A percentile compares a stretch with the other conserved stretches of the same genome.
phyloP scores from a whole-genome alignment of 2,113 vertebrate species.

The Plecturocebus donacophilus region DNA sequence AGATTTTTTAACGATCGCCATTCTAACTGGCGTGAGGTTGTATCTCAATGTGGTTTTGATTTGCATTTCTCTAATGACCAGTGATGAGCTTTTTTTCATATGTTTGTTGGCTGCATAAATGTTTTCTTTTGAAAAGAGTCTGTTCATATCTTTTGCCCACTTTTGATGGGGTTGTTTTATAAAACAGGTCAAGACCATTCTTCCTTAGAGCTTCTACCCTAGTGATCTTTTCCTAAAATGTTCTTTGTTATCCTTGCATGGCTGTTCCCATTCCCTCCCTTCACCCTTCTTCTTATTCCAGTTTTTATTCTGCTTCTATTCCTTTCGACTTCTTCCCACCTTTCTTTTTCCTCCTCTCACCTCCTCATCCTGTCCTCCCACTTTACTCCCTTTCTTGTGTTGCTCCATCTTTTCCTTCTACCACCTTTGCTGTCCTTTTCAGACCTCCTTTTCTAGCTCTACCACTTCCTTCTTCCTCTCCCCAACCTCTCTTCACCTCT shows the following conservation, averaged over 20 bases:
- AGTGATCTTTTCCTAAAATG: neutral
- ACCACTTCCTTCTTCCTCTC: neutral
- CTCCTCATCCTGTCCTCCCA: fast-evolving
- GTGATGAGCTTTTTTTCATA: no score
- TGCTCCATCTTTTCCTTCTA: neutral
- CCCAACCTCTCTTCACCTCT: neutral
- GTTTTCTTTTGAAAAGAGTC: no score
- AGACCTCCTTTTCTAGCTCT: neutral
- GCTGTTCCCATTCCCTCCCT: neutral
- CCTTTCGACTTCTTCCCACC: neutral
- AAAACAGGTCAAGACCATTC: neutral
- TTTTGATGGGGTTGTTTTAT: neutral
- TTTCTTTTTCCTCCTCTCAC: neutral
- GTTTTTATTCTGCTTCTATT: fast-evolving
- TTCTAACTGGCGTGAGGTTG: no score
- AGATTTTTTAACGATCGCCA: no score
- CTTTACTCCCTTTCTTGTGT: fast-evolving
- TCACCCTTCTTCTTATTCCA: neutral
- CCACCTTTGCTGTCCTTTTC: neutral
- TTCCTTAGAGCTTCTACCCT: neutral
- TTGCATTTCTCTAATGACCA: no score
- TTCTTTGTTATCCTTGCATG: neutral
- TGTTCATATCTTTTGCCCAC: no score
- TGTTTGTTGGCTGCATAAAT: no score
- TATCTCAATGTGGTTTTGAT: no score